phyloP scores from a whole-genome alignment of 2,113 vertebrate species.

The Melanerpes aurifrons region DNA sequence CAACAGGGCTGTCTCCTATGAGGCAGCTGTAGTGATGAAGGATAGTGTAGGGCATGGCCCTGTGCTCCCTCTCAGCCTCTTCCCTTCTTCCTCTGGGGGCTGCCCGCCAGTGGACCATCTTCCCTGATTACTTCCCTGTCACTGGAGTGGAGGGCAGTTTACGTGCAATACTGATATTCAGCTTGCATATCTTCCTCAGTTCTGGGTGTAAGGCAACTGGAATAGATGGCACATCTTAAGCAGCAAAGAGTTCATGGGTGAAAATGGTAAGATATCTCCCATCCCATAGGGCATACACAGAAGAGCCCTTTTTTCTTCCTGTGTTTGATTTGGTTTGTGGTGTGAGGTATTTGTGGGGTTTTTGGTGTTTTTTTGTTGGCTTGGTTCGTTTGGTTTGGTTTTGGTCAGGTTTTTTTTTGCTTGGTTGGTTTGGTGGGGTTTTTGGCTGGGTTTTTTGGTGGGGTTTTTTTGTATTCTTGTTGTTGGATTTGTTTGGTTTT shows the following conservation, averaged over 20 bases:
- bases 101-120: background rate
- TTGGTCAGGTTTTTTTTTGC: too few species aligned
- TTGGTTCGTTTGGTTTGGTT: too few species aligned
- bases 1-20: constrained; percentile 73
- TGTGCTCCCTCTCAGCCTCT: background rate
- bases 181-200: background rate
- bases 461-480: too few species aligned
- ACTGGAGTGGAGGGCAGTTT: background rate
- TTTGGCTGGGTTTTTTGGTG: too few species aligned
- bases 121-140: background rate
- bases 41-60: background rate
- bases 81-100: background rate
- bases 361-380: too few species aligned
- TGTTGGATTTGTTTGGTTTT: background rate
- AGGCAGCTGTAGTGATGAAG: background rate
- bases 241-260: background rate
- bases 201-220: background rate
- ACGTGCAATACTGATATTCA: background rate
- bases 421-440: too few species aligned
- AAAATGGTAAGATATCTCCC: background rate
- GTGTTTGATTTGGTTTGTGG: too few species aligned
- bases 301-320: background rate
- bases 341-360: too few species aligned
- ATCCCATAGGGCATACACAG: rapidly evolving
- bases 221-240: background rate